Evolutionary conservation across 2,888 invertebrate genomes (phyloP), one percentile per base, ranked within the genome.

Genomic region (Merodon equestris): DNA sequence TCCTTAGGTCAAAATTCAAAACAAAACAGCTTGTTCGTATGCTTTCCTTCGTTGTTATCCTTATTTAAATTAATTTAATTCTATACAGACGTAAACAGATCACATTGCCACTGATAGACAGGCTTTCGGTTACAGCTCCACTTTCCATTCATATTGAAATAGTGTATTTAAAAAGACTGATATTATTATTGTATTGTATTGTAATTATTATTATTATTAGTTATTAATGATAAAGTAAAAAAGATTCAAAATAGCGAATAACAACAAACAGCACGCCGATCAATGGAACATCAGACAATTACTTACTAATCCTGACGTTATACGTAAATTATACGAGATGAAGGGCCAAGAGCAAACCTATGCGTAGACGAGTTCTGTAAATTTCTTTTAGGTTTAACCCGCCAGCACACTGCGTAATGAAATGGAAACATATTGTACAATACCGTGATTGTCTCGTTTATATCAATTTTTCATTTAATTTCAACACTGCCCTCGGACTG

Each of bases 111-210:
- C 38, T 38, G 18, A 40, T 9, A 36, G 68, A 58, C 42, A 68
- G 64, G 74, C 68, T 70, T 79, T 79, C 54, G 58, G 79, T 79
- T 79, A 70, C 74, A 73, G 60, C 63, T 60, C 44, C 58, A 76
- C 60, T 74, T 74, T 60, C 74, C 79, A 72, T 60, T 79, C 79
- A 79, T 74, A 70, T 40, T 64, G 79, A 81, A 81, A 81, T 81
- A 81, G 81, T 81, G 70, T 81, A 81, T 71, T 81, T 64, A 68
- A 81, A 81, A 81, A 81, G 81, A 81, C 81, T 81, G 81, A 81
- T 81, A 81, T 81, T 81, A 81, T 81, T 81, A 77, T 67, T 77
- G 58, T 77, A 77, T 72, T 77, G n/a, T n/a, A 73, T 73, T 67
- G 66, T 64, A 53, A 63, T 67, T 60, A 79, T 72, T 72, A 64